phyloP scores from a whole-genome alignment of 2,888 invertebrate species.

The Hypena proboscidalis region DNA sequence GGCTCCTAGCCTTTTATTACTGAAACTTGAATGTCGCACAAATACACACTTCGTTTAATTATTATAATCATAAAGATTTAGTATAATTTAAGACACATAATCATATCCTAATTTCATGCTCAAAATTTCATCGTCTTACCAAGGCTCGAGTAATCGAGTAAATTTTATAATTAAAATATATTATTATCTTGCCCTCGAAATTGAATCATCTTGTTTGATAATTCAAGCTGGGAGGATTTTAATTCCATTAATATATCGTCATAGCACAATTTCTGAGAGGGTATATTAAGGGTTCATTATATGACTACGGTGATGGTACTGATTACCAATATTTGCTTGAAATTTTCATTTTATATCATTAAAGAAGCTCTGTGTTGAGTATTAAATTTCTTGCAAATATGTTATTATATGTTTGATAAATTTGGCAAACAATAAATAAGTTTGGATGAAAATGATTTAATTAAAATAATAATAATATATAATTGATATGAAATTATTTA shows the following conservation, averaged over 20 bases:
- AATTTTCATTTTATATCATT: conserved; percentile 23
- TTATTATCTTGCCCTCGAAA: conserved; percentile 14
- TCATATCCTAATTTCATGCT: background rate
- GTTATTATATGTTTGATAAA: too few relatives aligned
- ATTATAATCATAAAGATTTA: background rate
- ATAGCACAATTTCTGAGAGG: conserved; percentile 1
- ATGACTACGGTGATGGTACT: too few relatives aligned
- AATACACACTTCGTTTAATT: too few relatives aligned
- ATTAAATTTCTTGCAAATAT: too few relatives aligned
- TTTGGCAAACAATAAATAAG: too few relatives aligned
- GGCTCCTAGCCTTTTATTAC: too few relatives aligned
- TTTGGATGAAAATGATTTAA: too few relatives aligned
- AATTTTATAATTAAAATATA: conserved; percentile 21
- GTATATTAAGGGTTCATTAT: background rate
- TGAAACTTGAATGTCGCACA: too few relatives aligned
- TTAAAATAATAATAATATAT: too few relatives aligned
- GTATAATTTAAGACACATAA: background rate
- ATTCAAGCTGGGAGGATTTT: conserved; percentile 15
- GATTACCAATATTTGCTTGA: too few relatives aligned
- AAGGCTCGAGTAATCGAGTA: conserved; percentile 7
- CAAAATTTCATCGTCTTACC: background rate
- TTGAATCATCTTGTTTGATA: conserved; percentile 22
- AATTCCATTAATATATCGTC: conserved; percentile 14
- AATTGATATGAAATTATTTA: too few relatives aligned
- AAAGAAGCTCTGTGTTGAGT: too few relatives aligned